Conservation (phyloP, 2,888 invertebrate genomes). For the Argyra leucocephala region DNA sequence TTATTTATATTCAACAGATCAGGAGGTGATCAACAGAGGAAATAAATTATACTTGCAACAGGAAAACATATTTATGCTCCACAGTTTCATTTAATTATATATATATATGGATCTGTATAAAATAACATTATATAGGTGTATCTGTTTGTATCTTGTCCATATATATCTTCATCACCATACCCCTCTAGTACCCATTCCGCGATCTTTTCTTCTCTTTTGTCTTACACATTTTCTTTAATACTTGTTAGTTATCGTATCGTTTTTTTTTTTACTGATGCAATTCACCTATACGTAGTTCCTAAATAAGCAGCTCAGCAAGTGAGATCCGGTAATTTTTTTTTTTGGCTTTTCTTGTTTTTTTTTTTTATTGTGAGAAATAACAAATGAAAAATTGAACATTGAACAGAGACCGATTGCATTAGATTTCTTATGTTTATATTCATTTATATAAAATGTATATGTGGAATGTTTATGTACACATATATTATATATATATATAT, state of each 20-base stretch:
- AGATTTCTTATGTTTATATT: no score
- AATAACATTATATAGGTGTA: neutral
- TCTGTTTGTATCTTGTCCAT: neutral
- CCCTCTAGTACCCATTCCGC: no score
- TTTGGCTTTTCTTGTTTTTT: neutral
- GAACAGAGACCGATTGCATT: neutral
- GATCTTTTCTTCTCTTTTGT: neutral
- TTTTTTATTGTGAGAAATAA: neutral
- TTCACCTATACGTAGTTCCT: no score
- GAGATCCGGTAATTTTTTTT: neutral
- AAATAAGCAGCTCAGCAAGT: neutral
- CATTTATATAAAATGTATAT: no score
- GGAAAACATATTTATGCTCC: constrained; percentile 6
- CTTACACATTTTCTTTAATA: neutral
- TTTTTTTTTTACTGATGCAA: no score
- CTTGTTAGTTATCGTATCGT: no score
- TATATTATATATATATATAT: neutral
- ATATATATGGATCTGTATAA: neutral
- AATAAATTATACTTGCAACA: constrained; percentile 6
- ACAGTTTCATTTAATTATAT: neutral
- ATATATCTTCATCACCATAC: no score
- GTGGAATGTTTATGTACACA: no score
- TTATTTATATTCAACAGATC: constrained; percentile 6
- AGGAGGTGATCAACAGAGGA: constrained; percentile 1
- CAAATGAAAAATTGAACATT: neutral